A percentile compares a stretch with the other conserved stretches of the same genome.
phyloP scores from a whole-genome alignment of 2,113 vertebrate genomes.

The Nothobranchius furzeri region DNA sequence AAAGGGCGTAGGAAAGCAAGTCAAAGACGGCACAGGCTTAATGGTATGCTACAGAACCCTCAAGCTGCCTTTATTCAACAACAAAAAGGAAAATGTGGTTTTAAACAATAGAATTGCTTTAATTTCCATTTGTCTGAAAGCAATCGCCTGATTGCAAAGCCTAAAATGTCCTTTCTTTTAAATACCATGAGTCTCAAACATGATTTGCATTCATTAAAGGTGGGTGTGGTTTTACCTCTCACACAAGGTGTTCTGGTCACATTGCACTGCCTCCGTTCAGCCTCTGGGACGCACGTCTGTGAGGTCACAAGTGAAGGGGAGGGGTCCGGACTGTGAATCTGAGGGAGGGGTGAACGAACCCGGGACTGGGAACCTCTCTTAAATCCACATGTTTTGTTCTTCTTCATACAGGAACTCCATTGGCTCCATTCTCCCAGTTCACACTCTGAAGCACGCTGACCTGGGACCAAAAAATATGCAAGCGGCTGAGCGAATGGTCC shows the following conservation, averaged over 20 bases:
- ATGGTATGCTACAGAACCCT: too few species aligned
- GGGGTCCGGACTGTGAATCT: conserved; percentile 71
- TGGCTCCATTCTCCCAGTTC: conserved; percentile 92
- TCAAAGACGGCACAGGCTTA: too few species aligned
- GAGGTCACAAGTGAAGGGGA: conserved; percentile 62
- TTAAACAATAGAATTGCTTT: too few species aligned
- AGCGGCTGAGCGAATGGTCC: conserved; percentile 20
- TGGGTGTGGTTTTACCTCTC: conserved; percentile 80
- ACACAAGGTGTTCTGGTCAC: conserved; percentile 83
- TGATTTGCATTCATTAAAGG: background rate
- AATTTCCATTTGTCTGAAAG: background rate
- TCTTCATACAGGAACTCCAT: conserved; percentile 93
- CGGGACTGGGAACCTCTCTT: conserved; percentile 89
- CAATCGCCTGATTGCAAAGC: background rate
- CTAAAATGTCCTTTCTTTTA: background rate
- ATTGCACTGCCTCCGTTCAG: conserved; percentile 85
- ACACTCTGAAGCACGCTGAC: conserved; percentile 83
- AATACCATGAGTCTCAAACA: background rate
- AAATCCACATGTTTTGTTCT: conserved; percentile 93
- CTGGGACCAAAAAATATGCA: conserved; percentile 13
- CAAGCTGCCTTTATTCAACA: too few species aligned
- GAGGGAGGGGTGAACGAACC: conserved; percentile 80
- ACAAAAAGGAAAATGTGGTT: too few species aligned
- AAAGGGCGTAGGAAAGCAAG: too few species aligned
- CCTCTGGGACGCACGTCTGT: conserved; percentile 80